Conservation (phyloP, 2,797 vertebrate genomes). For the Anas acuta region DNA sequence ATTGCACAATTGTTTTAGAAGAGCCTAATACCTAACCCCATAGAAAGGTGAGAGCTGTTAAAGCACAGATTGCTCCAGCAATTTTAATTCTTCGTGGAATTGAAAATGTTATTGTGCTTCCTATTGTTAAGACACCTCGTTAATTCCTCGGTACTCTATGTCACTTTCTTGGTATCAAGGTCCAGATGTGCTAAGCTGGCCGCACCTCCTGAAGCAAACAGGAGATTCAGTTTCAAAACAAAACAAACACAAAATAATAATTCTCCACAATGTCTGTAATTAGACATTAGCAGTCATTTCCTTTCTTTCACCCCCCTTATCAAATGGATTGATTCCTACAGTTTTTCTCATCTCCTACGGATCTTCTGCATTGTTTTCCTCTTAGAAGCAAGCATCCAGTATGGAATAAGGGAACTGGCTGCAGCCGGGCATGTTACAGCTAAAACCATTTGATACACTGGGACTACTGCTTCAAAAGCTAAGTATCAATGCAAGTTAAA, state of each 20-base stretch:
- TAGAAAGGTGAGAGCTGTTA: not conserved
- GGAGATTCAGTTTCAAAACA: not conserved
- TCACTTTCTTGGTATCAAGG: not conserved
- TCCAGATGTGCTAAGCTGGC: not conserved
- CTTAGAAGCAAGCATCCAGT: not conserved
- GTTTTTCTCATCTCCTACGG: not conserved
- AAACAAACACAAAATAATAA: not conserved
- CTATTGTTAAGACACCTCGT: not conserved
- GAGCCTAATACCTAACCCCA: not conserved
- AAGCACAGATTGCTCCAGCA: not conserved
- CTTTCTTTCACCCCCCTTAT: not conserved
- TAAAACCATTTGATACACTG: not conserved
- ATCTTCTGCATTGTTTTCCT: not conserved
- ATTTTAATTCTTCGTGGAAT: not conserved
- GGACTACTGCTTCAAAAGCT: not conserved
- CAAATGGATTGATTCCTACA: not conserved
- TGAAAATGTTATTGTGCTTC: not conserved
- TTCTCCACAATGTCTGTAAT: not conserved
- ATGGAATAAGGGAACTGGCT: not conserved
- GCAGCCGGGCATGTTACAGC: not conserved
- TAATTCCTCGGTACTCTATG: not conserved
- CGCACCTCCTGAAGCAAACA: not conserved
- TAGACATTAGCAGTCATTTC: not conserved
- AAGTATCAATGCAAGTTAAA: not conserved
- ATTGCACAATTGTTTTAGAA: not conserved